A percentile compares a stretch with the other conserved stretches of the same genome.
Evolutionary conservation across 2,113 vertebrate genomes (phyloP).

Genomic region (Elanus axillaris): DNA sequence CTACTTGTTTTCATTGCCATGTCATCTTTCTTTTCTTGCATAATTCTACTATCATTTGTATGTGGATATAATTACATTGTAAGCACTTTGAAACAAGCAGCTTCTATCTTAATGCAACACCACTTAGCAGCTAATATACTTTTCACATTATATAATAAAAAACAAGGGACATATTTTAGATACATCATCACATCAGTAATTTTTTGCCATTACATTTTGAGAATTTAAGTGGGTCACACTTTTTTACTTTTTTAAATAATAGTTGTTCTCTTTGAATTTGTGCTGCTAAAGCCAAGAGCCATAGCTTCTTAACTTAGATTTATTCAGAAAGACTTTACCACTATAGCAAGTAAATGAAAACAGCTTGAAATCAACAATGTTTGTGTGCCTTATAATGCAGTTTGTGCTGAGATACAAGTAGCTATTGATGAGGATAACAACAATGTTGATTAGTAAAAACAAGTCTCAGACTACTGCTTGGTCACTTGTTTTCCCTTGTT

Average conservation of each 20-base stretch:
- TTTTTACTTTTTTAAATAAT: not conserved
- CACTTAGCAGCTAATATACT: not conserved
- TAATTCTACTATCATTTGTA: not conserved
- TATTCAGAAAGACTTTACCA: not conserved
- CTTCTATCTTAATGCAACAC: not conserved
- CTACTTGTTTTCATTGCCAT: not conserved
- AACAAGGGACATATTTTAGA: not conserved
- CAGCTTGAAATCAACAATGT: conserved; percentile 22
- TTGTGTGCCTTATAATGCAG: conserved; percentile 11
- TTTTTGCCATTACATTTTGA: not conserved
- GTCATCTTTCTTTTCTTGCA: not conserved
- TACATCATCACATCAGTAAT: not conserved
- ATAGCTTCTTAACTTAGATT: not conserved
- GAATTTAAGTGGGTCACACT: not conserved
- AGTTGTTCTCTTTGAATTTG: not conserved
- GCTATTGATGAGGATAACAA: conserved; percentile 22
- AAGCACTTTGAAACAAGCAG: not conserved
- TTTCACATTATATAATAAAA: not conserved
- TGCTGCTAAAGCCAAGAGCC: not conserved
- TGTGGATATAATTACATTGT: not conserved
- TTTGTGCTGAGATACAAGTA: conserved; percentile 11
- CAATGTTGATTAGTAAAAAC: conserved; percentile 17
- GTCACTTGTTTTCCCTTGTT: not conserved
- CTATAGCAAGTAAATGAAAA: not conserved
- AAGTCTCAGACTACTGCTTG: not conserved